Percentiles rank a stretch among this genome's conserved stretches.
Conservation (phyloP, 2,113 vertebrate genomes). For the Dinomys branickii region DNA sequence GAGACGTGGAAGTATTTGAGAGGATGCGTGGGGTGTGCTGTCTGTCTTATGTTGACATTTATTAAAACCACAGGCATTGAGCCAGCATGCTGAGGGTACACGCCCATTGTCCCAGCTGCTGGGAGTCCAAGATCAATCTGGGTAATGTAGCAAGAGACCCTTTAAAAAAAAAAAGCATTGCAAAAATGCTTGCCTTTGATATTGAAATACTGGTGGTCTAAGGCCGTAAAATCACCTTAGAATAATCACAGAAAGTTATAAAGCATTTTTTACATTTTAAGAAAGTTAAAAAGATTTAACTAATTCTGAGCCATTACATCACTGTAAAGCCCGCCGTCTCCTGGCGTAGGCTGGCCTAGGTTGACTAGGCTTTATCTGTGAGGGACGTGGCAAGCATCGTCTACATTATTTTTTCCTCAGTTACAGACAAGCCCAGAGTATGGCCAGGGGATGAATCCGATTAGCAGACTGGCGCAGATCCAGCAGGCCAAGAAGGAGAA, state of each 20-base stretch:
- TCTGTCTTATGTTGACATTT: background rate
- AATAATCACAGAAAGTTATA: background rate
- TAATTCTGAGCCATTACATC: background rate
- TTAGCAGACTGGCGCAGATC: constrained; percentile 98
- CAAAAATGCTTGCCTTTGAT: background rate
- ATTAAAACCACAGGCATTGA: background rate
- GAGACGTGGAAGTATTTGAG: fast-evolving
- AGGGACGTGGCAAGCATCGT: constrained; percentile 13
- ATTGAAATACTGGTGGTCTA: background rate
- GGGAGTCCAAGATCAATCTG: background rate
- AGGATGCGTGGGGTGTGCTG: background rate
- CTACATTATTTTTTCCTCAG: constrained; percentile 81
- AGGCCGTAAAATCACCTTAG: constrained; percentile 3
- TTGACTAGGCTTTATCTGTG: background rate
- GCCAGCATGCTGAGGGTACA: no score
- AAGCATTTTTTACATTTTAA: background rate
- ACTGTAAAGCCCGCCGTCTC: background rate
- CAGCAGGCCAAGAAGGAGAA: constrained; percentile 99
- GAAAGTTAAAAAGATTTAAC: background rate
- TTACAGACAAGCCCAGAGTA: constrained; percentile 96
- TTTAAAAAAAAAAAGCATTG: background rate
- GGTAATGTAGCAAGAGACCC: background rate
- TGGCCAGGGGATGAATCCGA: constrained; percentile 98
- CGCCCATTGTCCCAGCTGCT: background rate
- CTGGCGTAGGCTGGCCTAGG: background rate